Conservation (phyloP, 2,113 vertebrate species). For the Pseudorectes ferrugineus region DNA sequence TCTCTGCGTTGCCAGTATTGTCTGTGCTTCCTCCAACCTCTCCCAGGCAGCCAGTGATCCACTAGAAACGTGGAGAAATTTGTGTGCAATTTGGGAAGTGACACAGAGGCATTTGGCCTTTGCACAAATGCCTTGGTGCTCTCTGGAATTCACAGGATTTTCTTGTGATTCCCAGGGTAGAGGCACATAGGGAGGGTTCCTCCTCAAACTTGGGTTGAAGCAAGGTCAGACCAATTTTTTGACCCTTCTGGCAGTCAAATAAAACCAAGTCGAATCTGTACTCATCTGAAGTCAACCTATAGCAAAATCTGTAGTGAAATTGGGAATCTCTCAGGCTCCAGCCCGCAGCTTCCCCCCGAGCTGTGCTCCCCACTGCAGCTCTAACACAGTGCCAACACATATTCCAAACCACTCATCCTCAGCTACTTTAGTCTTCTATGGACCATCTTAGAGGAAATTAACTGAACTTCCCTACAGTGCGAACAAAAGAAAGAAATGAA, state of each 20-base stretch:
- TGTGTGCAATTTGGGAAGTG: not conserved
- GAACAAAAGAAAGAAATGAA: not conserved
- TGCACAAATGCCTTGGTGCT: not conserved
- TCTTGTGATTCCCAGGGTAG: not conserved
- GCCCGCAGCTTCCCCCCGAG: not conserved
- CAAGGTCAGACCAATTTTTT: not conserved
- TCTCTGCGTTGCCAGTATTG: not conserved
- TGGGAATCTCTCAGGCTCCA: not conserved
- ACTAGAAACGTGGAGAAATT: not conserved
- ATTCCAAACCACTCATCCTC: not conserved
- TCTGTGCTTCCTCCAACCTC: not conserved
- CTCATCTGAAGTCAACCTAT: not conserved
- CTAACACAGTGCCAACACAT: not conserved
- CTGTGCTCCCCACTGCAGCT: not conserved
- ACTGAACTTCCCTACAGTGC: not conserved
- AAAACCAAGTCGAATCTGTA: not conserved
- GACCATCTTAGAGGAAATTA: not conserved
- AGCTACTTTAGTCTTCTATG: not conserved
- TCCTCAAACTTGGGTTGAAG: not conserved
- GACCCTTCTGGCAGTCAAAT: not conserved
- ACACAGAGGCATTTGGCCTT: not conserved
- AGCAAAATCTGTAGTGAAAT: not conserved
- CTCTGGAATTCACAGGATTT: not conserved
- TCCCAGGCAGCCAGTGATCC: not conserved
- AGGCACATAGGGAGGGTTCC: not conserved